Percentiles rank a stretch among this genome's conserved stretches.
Conservation (phyloP, 2,888 invertebrate species). For the Polia nebulosa region DNA sequence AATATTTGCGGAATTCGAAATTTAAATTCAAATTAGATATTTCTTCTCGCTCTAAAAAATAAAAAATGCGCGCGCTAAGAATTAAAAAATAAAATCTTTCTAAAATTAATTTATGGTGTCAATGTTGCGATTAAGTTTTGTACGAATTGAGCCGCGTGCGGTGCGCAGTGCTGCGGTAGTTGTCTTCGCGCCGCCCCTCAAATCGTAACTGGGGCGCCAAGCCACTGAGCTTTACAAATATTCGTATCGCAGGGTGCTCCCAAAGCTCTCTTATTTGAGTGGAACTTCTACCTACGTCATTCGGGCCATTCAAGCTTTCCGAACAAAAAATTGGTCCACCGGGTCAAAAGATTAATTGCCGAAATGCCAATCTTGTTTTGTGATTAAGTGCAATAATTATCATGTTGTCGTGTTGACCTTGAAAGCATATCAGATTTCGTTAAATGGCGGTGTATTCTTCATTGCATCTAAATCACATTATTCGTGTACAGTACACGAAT, state of each 20-base stretch:
- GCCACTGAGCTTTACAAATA: constrained; percentile 61
- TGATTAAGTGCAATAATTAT: neutral
- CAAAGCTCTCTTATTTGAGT: constrained; percentile 50
- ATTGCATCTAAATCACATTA: too few relatives aligned
- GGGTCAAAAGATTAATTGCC: neutral
- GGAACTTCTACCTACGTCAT: constrained; percentile 47
- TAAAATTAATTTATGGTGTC: constrained; percentile 12
- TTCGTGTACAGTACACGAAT: too few relatives aligned
- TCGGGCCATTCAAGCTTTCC: constrained; percentile 40
- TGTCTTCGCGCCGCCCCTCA: constrained; percentile 63
- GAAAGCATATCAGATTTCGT: too few relatives aligned
- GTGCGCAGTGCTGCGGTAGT: constrained; percentile 44
- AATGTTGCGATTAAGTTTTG: constrained; percentile 26
- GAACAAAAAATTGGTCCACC: constrained; percentile 25
- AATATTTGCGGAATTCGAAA: constrained; percentile 4
- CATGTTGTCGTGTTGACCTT: too few relatives aligned
- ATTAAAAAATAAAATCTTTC: constrained; percentile 1
- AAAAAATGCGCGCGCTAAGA: neutral
- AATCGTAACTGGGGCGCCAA: constrained; percentile 62
- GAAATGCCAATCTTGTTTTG: constrained; percentile 1
- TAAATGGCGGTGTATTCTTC: too few relatives aligned
- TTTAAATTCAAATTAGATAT: neutral
- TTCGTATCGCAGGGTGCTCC: constrained; percentile 58
- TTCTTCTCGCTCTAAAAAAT: neutral
- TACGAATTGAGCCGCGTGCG: constrained; percentile 45